These are phyloP conservation scores for Leucopsar rothschildi DNA, from an alignment of 2,113 vertebrate species.

Conservation along the genomic window DNA sequence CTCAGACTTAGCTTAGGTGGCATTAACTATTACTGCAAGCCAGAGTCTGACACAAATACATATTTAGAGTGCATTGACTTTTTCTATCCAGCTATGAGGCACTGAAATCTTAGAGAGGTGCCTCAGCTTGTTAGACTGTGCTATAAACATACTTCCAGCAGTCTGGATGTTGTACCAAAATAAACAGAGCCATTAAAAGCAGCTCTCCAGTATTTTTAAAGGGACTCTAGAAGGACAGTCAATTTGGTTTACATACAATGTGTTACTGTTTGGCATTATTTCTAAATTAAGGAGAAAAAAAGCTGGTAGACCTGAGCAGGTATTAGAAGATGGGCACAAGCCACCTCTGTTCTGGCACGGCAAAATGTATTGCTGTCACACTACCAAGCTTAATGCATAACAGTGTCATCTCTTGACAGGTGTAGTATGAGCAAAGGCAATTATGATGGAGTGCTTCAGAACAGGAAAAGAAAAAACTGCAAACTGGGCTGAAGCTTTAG, in stretches of 20 bases:
- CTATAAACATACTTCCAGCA: slow-evolving; percentile 43
- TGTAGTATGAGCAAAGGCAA: neutral
- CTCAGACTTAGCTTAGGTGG: neutral
- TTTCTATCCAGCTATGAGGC: slow-evolving; percentile 15
- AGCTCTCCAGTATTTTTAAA: slow-evolving; percentile 24
- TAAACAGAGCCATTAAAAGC: slow-evolving; percentile 48
- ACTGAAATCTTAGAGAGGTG: slow-evolving; percentile 26
- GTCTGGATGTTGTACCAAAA: slow-evolving; percentile 33
- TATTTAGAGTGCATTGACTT: neutral
- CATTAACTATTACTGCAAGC: neutral
- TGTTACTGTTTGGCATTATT: neutral
- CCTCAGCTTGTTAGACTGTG: slow-evolving; percentile 8
- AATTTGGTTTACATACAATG: neutral
- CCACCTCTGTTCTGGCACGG: neutral
- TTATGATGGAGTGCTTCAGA: neutral
- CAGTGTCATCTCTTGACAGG: neutral
- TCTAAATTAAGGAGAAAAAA: neutral
- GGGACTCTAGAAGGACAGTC: neutral
- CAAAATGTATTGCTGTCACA: neutral
- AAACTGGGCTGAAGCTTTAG: neutral
- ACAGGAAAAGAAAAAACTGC: neutral
- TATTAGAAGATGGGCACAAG: neutral
- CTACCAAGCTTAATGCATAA: neutral
- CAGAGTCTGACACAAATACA: neutral
- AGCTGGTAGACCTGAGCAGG: neutral